Base-by-base conservation (phyloP, 2,888 invertebrate genomes). In the Hesperia comma region DNA sequence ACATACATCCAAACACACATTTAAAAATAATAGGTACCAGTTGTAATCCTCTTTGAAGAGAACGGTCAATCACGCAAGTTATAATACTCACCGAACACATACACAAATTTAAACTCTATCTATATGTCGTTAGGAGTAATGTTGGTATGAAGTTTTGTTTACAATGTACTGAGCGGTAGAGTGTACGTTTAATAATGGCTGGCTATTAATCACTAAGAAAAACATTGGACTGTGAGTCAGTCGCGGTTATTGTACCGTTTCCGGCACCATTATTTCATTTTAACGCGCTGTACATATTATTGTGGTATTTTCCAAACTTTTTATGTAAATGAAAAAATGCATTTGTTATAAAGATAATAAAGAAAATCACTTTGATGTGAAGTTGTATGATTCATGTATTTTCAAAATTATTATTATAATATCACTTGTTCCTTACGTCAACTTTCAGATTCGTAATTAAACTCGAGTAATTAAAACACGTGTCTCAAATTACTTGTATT, bases 141-240 rank as follows among this genome's bases (percentile, higher is more conserved):
- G 41, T 32, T 58, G n/a, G 41, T 8, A 21, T 58, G 51, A 41
- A 41, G 12, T 37, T 33, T 33, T 53, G 8, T 26, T 2, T 21
- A 8, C 12, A 32, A 51, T 15, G 41, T 53, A 21, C 15, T 53
- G 26, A n/a, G n/a, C 43, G 60, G 19, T 26, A 37, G 21, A 55
- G 43, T 54, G 60, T 60, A 66, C 64, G 61, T 55, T 58, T 49
- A 69, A 68, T 68, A 71, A 70, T 71, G 63, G 67, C 37, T n/a
- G 12, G 17, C 54, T 26, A 71, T 71, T 72, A 71, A 71, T 74
- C 73, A 73, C 57, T 21, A 56, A 66, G 64, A 68, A 71, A 74
- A 74, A 72, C 70, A 68, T 68, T 56, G 63, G 51, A 32, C 54
- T 21, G 60, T 69, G 71, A 71, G 62, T 70, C 71, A 71, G 41